These are phyloP conservation scores for Bicyclus anynana DNA, from an alignment of 1,140 invertebrate species.

Conservation along the genomic window DNA sequence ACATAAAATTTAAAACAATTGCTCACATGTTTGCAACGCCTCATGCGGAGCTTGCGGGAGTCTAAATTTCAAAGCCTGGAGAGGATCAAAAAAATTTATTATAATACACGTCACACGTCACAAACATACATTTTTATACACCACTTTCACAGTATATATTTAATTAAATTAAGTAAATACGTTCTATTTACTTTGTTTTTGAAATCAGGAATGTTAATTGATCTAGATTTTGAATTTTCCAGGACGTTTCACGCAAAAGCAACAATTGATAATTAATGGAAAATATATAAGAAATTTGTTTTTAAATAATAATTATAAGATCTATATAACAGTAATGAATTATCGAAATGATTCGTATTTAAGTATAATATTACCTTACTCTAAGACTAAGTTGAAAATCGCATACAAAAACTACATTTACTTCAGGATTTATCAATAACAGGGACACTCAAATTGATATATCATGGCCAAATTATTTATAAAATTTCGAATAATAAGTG, in stretches of 20 bases:
- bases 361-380: background rate
- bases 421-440: too few species aligned
- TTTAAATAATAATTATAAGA: background rate
- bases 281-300: background rate
- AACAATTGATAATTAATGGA: background rate
- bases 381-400: background rate
- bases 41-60: too few species aligned
- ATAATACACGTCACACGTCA: constrained; percentile 47
- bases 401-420: background rate
- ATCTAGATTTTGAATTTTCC: background rate
- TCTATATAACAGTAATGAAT: too few species aligned
- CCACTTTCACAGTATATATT: constrained; percentile 11
- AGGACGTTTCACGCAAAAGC: background rate
- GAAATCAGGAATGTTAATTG: background rate
- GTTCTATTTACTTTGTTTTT: background rate
- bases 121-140: constrained; percentile 66
- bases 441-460: too few species aligned
- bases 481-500: too few species aligned
- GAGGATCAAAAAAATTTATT: constrained; percentile 47
- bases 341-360: background rate
- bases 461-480: too few species aligned
- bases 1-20: too few species aligned
- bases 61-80: too few species aligned
- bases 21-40: too few species aligned
- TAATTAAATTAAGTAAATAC: constrained; percentile 5